Evolutionary conservation across 2,113 vertebrate species (phyloP), one percentile per base, ranked within the genome.

Genomic region (Zingel zingel): DNA sequence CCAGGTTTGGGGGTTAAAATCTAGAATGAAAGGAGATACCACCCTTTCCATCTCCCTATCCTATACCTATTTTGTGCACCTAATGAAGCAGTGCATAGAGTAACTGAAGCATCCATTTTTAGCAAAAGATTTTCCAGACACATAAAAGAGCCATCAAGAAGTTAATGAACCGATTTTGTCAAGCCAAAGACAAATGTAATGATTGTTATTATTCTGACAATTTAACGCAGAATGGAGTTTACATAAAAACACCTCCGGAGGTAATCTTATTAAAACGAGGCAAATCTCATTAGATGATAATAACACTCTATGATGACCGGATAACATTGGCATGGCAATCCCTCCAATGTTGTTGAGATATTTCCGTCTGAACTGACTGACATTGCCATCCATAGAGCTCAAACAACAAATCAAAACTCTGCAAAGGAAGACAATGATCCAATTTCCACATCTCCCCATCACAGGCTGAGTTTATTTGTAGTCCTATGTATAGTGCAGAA

Each of bases 61-160:
- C 5, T 14, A 48, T 23, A n/a, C 36, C n/a, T 58, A 6, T 61
- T n/a, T 65, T 23, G 25, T 12, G 15, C 36, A 48, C 18, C 36
- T 86, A 68, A 80, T 56, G 74, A 73, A 65, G 75, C 61, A 6
- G 56, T 6, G 23, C 45, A 33, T 10, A 0, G 61, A 58, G 54
- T 65, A 15, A 73, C 11, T 5, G 9, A 68, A 56, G 83, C 66
- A 8, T 62, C 21, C 50, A 13, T 18, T 64, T 64, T 54, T 68
- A 77, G 27, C 15, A 36, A 69, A 68, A 63, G 30, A 71, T 43
- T 56, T 43, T 57, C 25, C 12, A 57, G 61, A 65, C 47, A n/a
- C 25, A 16, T 23, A 61, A 47, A 25, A 50, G 54, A 72, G 47
- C 4, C 56, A 62, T 83, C 7, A 75, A 63, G 45, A 19, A 23